These are phyloP conservation scores for Platerodrilus igneus DNA, from an alignment of 2,888 invertebrate species.

Conservation along the genomic window DNA sequence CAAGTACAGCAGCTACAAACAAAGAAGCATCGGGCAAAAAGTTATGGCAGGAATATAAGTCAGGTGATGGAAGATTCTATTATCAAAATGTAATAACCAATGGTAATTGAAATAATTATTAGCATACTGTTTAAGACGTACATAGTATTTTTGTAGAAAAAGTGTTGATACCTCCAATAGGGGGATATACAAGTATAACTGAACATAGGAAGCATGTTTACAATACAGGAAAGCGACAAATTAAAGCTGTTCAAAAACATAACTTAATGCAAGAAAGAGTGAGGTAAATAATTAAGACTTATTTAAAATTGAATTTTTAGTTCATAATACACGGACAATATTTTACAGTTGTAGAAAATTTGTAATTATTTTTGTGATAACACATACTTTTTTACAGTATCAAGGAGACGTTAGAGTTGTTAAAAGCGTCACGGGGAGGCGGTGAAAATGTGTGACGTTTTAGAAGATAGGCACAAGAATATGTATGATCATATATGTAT, in stretches of 20 bases:
- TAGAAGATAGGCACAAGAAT: too few relatives aligned
- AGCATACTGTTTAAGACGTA: conserved; percentile 4
- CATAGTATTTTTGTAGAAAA: conserved; percentile 51
- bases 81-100: conserved; percentile 84
- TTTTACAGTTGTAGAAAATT: too few relatives aligned
- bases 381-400: too few relatives aligned
- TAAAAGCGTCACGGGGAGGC: too few relatives aligned
- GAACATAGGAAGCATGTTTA: conserved; percentile 58
- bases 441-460: too few relatives aligned
- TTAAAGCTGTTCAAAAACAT: conserved; percentile 40
- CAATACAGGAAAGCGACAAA: conserved; percentile 49
- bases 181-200: conserved; percentile 63
- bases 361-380: too few relatives aligned
- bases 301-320: too few relatives aligned
- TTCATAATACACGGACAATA: too few relatives aligned
- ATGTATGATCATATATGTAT: too few relatives aligned
- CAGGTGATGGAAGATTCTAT: conserved; percentile 73
- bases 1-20: conserved; percentile 54
- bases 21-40: conserved; percentile 41
- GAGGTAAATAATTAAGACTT: conserved; percentile 8
- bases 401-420: too few relatives aligned
- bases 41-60: conserved; percentile 76
- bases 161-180: conserved; percentile 69
- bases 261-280: conserved; percentile 21
- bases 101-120: conserved; percentile 50